Base-by-base conservation (phyloP, 2,888 invertebrate species). In the Sepioteuthis lessoniana region DNA sequence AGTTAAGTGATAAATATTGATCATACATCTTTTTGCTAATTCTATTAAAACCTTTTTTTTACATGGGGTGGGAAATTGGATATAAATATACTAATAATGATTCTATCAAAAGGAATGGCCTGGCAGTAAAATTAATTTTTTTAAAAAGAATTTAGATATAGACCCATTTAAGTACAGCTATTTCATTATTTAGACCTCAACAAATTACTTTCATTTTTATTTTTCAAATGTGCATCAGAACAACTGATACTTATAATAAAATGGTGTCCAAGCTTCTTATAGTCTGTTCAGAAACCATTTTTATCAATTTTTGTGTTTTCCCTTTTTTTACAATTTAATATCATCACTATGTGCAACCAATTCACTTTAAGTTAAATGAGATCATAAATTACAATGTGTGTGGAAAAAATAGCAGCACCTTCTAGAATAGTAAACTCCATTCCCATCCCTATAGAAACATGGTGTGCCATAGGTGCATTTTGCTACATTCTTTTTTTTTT, bases 351-450 rank as follows among this genome's bases (percentile, higher is more conserved):
- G 3, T 55, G n/a, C 35, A 76, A 76, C 35, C 35, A 76, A 16
- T 35, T 76, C 76, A 76, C 76, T 21, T 35, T 2, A 76, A 76
- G n/a, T 76, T n/a, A 76, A 35, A 35, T 76, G n/a, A 35, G 1
- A 76, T 76, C n/a, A 76, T 76, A 76, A 76, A 55, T 47, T 7
- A 55, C 25, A 25, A 55, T 55, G 0, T 55, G 55, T 55, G 25
- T 55, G 55, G 21, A 55, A 55, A 55, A 55, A 55, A 55, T 55
- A 55, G 55, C 55, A 55, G 55, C 55, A 55, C 55, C 21, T 25
- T 55, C 55, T 76, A 76, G 76, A 76, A 76, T 76, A 76, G 76
- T 76, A 76, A 76, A 76, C n/a, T n/a, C n/a, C n/a, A 76, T 76
- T 76, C 35, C n/a, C n/a, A 10, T 76, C 35, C 35, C 16, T 16